Conservation (phyloP, 1,140 invertebrate genomes). For the Papilio dardanus region DNA sequence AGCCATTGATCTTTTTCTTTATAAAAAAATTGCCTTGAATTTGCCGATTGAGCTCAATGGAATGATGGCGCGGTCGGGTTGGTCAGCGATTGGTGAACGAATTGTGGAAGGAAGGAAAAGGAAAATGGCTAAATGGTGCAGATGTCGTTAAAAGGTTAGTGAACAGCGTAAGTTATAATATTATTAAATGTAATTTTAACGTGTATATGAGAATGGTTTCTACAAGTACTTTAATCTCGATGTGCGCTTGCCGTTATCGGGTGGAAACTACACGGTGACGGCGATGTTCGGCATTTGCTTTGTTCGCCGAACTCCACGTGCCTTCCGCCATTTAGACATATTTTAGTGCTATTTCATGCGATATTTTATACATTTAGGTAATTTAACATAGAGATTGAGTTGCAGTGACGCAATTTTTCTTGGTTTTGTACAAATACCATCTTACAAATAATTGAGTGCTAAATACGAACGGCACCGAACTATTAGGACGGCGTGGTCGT, state of each 20-base stretch:
- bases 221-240: slow-evolving; percentile 42
- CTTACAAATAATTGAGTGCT: background rate
- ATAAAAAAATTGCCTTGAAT: slow-evolving; percentile 62
- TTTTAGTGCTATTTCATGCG: slow-evolving; percentile 45
- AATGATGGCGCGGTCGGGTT: slow-evolving; percentile 62
- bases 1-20: slow-evolving; percentile 63
- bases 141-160: slow-evolving; percentile 75
- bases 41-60: slow-evolving; percentile 59
- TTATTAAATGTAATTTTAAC: background rate
- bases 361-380: slow-evolving; percentile 27
- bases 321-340: slow-evolving; percentile 76
- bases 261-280: slow-evolving; percentile 56
- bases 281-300: slow-evolving; percentile 71
- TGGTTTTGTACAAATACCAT: background rate
- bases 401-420: background rate
- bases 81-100: slow-evolving; percentile 65
- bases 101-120: slow-evolving; percentile 64
- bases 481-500: slow-evolving; percentile 46
- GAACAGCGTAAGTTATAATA: slow-evolving; percentile 35
- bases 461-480: slow-evolving; percentile 35
- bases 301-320: slow-evolving; percentile 80
- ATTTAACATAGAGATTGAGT: background rate
- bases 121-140: slow-evolving; percentile 78
- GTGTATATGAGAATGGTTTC: background rate
- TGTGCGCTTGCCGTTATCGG: slow-evolving; percentile 65